These are phyloP conservation scores for Chrysotoxum bicinctum DNA, from an alignment of 2,888 invertebrate species.

Conservation along the genomic window DNA sequence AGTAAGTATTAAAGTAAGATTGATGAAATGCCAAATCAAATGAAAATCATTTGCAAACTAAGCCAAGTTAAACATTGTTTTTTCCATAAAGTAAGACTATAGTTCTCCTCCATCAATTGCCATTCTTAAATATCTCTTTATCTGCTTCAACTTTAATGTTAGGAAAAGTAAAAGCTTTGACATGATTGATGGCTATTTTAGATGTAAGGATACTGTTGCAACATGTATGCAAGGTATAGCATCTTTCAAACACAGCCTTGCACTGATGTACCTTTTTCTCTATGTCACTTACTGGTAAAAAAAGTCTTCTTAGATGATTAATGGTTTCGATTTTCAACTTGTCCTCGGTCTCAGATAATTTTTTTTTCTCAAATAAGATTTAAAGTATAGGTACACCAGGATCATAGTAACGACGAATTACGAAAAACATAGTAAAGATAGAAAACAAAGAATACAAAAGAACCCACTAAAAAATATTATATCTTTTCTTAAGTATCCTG, in stretches of 20 bases:
- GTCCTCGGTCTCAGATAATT: not conserved
- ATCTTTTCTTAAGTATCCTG: slow-evolving; percentile 62
- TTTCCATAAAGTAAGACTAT: no score
- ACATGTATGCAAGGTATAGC: slow-evolving; percentile 46
- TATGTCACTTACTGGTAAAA: slow-evolving; percentile 18
- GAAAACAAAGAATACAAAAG: slow-evolving; percentile 4
- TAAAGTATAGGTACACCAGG: slow-evolving; percentile 15
- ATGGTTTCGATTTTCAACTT: slow-evolving; percentile 54
- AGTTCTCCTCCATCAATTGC: not conserved
- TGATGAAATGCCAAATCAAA: not conserved
- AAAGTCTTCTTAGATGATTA: slow-evolving; percentile 48
- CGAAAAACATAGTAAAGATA: not conserved
- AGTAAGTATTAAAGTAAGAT: no score
- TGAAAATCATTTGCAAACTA: not conserved
- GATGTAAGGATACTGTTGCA: slow-evolving; percentile 56
- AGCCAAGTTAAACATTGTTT: not conserved
- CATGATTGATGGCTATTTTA: slow-evolving; percentile 64
- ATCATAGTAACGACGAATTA: slow-evolving; percentile 27
- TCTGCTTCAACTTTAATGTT: not conserved
- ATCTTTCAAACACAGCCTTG: slow-evolving; percentile 14
- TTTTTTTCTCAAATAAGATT: slow-evolving; percentile 39
- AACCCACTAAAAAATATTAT: not conserved
- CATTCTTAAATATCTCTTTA: not conserved
- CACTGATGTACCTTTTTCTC: not conserved
- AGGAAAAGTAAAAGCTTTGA: not conserved